A percentile compares a stretch with the other conserved stretches of the same genome.
Conservation (phyloP, 2,888 invertebrate species). For the Drosophila meridionalis region DNA sequence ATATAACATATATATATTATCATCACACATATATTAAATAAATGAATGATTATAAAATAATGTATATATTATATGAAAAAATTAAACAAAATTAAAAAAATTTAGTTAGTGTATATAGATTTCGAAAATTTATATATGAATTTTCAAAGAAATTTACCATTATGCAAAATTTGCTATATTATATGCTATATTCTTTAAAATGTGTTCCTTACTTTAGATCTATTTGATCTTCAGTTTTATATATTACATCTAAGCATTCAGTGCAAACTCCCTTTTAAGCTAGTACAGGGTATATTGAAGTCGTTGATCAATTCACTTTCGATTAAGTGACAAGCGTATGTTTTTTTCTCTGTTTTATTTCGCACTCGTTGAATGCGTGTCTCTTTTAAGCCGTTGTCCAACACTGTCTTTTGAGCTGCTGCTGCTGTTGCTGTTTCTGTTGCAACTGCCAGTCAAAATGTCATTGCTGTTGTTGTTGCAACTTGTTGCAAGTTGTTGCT, state of each 20-base stretch:
- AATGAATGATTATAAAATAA: too few relatives aligned
- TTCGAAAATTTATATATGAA: too few relatives aligned
- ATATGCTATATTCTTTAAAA: too few relatives aligned
- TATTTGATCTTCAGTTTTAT: too few relatives aligned
- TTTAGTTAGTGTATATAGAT: too few relatives aligned
- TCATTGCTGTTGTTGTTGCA: slow-evolving; percentile 57
- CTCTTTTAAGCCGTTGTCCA: slow-evolving; percentile 50
- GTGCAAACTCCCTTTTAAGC: background rate
- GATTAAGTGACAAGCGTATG: background rate
- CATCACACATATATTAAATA: too few relatives aligned
- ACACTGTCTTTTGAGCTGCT: slow-evolving; percentile 64
- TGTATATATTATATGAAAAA: too few relatives aligned
- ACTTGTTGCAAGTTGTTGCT: slow-evolving; percentile 34
- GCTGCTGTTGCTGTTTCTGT: slow-evolving; percentile 60
- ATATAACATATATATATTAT: too few relatives aligned
- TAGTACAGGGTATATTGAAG: background rate
- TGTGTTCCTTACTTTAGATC: too few relatives aligned
- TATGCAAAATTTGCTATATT: too few relatives aligned
- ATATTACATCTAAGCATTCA: background rate
- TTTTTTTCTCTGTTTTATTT: slow-evolving; percentile 16
- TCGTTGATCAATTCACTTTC: background rate
- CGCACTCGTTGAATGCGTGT: slow-evolving; percentile 21
- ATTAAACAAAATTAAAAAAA: too few relatives aligned
- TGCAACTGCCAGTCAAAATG: slow-evolving; percentile 44
- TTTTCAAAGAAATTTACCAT: too few relatives aligned